Conservation (phyloP, 2,797 vertebrate species). For the Spinus olivaceus region DNA sequence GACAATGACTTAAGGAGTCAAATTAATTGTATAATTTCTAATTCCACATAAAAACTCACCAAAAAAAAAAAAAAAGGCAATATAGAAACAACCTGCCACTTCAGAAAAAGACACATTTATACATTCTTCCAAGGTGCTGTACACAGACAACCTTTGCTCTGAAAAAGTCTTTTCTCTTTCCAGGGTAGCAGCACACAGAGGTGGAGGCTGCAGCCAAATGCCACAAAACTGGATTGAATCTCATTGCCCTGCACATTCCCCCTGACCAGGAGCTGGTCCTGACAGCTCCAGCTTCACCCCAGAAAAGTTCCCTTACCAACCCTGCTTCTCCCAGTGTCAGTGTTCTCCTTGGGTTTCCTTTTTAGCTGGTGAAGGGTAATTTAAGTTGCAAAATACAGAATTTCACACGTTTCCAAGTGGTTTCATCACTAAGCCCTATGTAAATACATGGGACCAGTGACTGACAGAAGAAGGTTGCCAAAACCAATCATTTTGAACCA, state of each 20-base stretch:
- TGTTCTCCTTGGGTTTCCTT: not conserved
- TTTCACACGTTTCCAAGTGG: not conserved
- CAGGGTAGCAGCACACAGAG: not conserved
- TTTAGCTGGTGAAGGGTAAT: not conserved
- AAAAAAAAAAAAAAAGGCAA: not conserved
- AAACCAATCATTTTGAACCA: not conserved
- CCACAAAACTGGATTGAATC: not conserved
- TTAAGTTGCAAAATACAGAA: not conserved
- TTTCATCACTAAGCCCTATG: not conserved
- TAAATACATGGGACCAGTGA: not conserved
- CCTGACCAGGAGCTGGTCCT: not conserved
- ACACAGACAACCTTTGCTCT: not conserved
- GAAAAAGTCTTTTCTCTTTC: conserved; percentile 2
- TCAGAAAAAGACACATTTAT: not conserved
- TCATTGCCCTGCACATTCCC: not conserved
- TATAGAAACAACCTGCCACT: conserved; percentile 3
- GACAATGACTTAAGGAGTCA: not conserved
- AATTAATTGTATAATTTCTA: not conserved
- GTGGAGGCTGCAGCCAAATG: conserved; percentile 1
- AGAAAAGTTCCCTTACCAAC: not conserved
- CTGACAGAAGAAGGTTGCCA: not conserved
- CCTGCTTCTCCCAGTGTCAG: not conserved
- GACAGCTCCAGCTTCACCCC: not conserved
- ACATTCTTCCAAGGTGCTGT: not conserved
- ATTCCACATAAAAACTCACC: not conserved